Percentiles rank a stretch among this genome's conserved stretches.
Conservation (phyloP, 2,113 vertebrate species). For the Alaudala cheleensis region DNA sequence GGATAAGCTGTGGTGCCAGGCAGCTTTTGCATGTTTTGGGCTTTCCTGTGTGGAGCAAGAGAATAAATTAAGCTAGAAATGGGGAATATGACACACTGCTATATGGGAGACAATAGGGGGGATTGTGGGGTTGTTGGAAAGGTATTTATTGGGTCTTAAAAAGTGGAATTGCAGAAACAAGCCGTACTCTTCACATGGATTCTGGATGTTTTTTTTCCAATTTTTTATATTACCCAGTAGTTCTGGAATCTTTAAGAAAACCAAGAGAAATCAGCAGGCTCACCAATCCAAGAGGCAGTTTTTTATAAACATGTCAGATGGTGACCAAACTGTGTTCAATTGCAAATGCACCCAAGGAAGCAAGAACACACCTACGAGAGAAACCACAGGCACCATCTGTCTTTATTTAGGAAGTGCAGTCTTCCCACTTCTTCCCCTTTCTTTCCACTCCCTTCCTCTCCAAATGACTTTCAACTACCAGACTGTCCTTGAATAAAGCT, state of each 20-base stretch:
- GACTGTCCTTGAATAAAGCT: neutral
- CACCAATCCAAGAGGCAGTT: neutral
- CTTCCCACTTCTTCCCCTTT: slow-evolving; percentile 6
- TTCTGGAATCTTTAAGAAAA: neutral
- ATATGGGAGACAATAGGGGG: neutral
- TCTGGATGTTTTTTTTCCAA: neutral
- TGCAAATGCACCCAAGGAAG: neutral
- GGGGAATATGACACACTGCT: neutral
- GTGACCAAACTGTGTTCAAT: neutral
- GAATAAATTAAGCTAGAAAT: neutral
- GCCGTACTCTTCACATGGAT: neutral
- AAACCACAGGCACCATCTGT: slow-evolving; percentile 6
- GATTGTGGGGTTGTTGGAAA: neutral
- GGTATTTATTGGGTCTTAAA: neutral
- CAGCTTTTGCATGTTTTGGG: neutral
- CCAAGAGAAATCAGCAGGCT: neutral
- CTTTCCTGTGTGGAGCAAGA: neutral
- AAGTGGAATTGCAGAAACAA: neutral
- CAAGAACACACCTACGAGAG: slow-evolving; percentile 1
- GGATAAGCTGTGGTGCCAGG: neutral
- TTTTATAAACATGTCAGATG: neutral
- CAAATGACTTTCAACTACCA: neutral
- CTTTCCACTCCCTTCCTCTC: neutral
- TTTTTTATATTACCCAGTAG: neutral
- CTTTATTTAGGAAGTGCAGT: slow-evolving; percentile 13